Evolutionary conservation across 2,888 invertebrate species (phyloP).

Genomic region (Sesia bembeciformis): DNA sequence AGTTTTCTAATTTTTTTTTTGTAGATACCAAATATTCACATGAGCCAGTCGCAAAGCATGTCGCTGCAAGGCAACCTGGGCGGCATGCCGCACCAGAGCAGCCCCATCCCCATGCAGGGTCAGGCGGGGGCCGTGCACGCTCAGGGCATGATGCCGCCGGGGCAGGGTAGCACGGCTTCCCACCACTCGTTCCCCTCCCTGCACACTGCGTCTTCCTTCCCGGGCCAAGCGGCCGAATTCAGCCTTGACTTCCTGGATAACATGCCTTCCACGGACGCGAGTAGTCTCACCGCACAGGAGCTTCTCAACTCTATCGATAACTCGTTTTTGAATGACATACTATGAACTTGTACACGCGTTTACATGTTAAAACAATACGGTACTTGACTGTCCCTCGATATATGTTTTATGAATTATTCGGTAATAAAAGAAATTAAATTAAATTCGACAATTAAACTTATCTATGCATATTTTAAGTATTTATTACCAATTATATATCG

Average conservation of each 20-base stretch:
- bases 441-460: too few species aligned
- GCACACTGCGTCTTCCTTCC: constrained; percentile 56
- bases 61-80: constrained; percentile 59
- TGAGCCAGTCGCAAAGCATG: constrained; percentile 80
- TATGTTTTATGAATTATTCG: too few species aligned
- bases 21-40: constrained; percentile 79
- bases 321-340: constrained; percentile 80
- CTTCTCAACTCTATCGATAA: constrained; percentile 88
- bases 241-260: constrained; percentile 90
- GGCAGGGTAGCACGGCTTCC: constrained; percentile 9
- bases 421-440: too few species aligned
- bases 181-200: constrained; percentile 42
- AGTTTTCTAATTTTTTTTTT: too few species aligned
- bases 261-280: constrained; percentile 83
- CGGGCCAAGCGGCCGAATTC: constrained; percentile 78
- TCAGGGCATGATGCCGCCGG: constrained; percentile 17
- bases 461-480: too few species aligned
- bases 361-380: too few species aligned
- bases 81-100: constrained; percentile 36
- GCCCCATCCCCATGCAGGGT: constrained; percentile 32
- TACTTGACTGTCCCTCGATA: too few species aligned
- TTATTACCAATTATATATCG: too few species aligned
- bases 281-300: constrained; percentile 86
- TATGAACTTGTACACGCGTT: constrained; percentile 34
- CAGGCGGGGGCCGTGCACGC: constrained; percentile 19